A percentile compares a stretch with the other conserved stretches of the same genome.
phyloP scores from a whole-genome alignment of 2,888 invertebrate genomes.

The Rhagium mordax region DNA sequence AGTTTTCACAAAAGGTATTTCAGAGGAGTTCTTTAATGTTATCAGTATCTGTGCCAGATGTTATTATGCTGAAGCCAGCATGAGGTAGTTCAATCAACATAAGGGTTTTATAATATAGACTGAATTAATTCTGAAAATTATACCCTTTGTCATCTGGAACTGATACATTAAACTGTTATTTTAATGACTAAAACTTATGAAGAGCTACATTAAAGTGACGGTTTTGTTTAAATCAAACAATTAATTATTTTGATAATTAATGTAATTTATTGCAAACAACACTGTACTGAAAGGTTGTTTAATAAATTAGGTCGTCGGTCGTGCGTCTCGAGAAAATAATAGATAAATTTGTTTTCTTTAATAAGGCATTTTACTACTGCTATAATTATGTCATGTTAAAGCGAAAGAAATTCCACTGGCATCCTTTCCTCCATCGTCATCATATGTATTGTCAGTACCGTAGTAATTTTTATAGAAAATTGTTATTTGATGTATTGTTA shows the following conservation, averaged over 20 bases:
- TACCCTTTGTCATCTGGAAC: constrained; percentile 43
- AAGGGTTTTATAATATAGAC: constrained; percentile 44
- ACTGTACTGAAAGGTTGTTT: too few relatives aligned
- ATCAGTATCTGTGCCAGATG: constrained; percentile 57
- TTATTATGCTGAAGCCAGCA: constrained; percentile 51
- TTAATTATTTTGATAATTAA: not conserved
- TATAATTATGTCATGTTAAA: too few relatives aligned
- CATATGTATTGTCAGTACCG: too few relatives aligned
- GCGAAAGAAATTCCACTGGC: too few relatives aligned
- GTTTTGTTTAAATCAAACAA: not conserved
- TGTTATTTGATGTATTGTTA: too few relatives aligned
- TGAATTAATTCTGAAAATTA: constrained; percentile 48
- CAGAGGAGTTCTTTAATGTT: constrained; percentile 51
- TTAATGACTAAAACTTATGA: not conserved
- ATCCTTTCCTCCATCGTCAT: too few relatives aligned
- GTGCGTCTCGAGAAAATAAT: too few relatives aligned
- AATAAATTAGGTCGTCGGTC: too few relatives aligned
- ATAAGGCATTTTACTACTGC: too few relatives aligned
- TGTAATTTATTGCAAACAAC: too few relatives aligned
- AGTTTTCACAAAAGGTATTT: constrained; percentile 26
- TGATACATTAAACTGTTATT: constrained; percentile 34
- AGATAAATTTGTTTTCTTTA: too few relatives aligned
- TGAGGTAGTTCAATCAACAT: constrained; percentile 49
- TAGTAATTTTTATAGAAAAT: too few relatives aligned
- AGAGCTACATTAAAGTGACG: not conserved